Evolutionary conservation across 2,888 invertebrate genomes (phyloP), one percentile per base, ranked within the genome.

Genomic region (Lathronympha strigana): DNA sequence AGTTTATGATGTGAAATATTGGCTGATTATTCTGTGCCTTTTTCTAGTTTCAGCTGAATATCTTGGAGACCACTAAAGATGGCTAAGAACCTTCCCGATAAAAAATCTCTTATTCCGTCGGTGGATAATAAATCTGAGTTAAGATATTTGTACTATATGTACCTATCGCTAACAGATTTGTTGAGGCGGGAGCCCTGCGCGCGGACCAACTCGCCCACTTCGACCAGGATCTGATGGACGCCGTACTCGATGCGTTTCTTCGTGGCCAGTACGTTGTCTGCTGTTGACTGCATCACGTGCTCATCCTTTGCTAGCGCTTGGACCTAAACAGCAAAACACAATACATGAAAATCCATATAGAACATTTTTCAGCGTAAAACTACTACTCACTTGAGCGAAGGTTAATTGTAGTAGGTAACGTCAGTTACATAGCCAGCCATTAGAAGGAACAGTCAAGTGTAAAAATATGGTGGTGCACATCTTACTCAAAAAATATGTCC

Each of bases 181-280:
- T 95, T 95, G 43, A 97, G 88, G 45, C 93, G 94, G 60, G 92
- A 92, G 15, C 94, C 93, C 77, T 95, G 95, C 9, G 91, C 86
- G 75, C 94, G 94, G 63, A 97, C 90, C 36, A 96, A 86, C 66
- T 95, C 95, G 4, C 94, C 93, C 53, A 97, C 93, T 80, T 97
- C 97, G 54, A 95, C 86, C 36, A 97, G 87, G 68, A 97, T 96
- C 83, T 97, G 96, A 76, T 96, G 95, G 0, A 97, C 95, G 5
- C 96, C 96, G 75, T 96, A 97, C 78, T 97, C 97, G 13, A 98
- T 94, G 47, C 96, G 93, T 60, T 96, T 94, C 84, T 97, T 97
- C 1, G 95, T 96, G 67, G 97, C 96, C 77, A 97, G 83, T 33
- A 97, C 96, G 78, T 96, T 95, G 86, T 97, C 97, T 0, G 97